Evolutionary conservation across 1,140 invertebrate species (phyloP), one percentile per base, ranked within the genome.

Genomic region (Calosoma granatense): DNA sequence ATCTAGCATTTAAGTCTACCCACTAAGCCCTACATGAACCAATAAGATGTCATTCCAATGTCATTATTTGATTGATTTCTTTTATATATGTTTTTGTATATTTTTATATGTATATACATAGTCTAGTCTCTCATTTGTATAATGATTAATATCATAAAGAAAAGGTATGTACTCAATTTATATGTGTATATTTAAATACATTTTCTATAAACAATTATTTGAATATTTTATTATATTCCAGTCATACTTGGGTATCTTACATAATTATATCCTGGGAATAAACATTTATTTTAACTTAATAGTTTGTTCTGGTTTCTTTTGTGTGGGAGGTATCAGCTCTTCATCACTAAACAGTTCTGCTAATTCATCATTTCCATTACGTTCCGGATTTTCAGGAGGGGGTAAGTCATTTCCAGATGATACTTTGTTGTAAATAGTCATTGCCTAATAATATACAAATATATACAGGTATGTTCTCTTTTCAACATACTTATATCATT

Each of bases 401-500:
- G 47, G 51, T 14, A 21, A 20, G 15, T 65, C 54, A 39, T 66
- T 58, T 21, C 41, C 55, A 63, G 66, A 64, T 17, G 78, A 71
- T n/a, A 87, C 75, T 58, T 79, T 79, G 54, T 83, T 81, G 66
- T 86, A 87, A 65, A 86, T 85, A 30, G 80, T 73, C 78, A 87
- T 78, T 2, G 84, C 84, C 82, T 86, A 64, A 12, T 78, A 76
- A 55, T 12, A 56, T 51, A 61, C 21, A 58, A 57, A 63, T 59
- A 54, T 52, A 52, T 15, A 52, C 56, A 55, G 51, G 26, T 2
- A 2, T n/a, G 2, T 53, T 60, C 19, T 21, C n/a, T 17, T 6
- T 30, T 55, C 9, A 9, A 17, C 53, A 19, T 17, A 4, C 14
- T 21, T 15, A 54, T 30, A 57, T 6, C n/a, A 39, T 54, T 53